Evolutionary conservation across 2,797 vertebrate species (phyloP), one percentile per base, ranked within the genome.

Genomic region (Myripristis jacobus): DNA sequence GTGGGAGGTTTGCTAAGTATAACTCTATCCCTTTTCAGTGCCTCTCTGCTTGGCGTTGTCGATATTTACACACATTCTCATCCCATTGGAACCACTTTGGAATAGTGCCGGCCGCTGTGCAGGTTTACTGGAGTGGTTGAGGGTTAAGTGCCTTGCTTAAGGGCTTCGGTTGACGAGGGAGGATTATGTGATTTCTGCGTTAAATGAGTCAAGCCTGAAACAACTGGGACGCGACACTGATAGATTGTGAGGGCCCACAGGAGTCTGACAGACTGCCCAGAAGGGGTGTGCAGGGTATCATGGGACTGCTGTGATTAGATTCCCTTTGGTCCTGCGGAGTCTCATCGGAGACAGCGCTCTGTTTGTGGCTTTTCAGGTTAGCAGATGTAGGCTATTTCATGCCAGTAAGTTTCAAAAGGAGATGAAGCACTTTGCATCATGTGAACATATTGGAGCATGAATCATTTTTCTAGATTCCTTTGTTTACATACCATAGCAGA

Each of bases 271-370:
- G 59, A 57, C 47, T 50, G 38, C 51, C 73, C 79, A 36, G 19
- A 13, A 65, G 44, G 84, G 80, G 56, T 13, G 43, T 52, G 70
- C 36, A 19, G 50, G 6, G 24, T 89, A 82, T 86, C 85, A 43
- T 3, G 73, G 79, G 89, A 83, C 6, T 2, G 25, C 15, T 38
- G 67, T 75, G 78, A 86, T 85, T 87, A 74, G 78, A 84, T 80
- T 89, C 85, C 48, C 79, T 16, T 69, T 27, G 51, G 86, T 52
- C 80, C 70, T 56, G 46, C 73, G 44, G 57, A 0, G 76, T 84
- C 87, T 82, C 88, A 70, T 0, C 10, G 66, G 81, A 79, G 62
- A 62, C 18, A 38, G 38, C 13, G 1, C 3, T 6, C 5, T 85
- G 82, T 90, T 83, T 86, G 58, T 66, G 53, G 71, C 51, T 36